Conservation (phyloP, 2,888 invertebrate genomes). For the Caenorhabditis afra region DNA sequence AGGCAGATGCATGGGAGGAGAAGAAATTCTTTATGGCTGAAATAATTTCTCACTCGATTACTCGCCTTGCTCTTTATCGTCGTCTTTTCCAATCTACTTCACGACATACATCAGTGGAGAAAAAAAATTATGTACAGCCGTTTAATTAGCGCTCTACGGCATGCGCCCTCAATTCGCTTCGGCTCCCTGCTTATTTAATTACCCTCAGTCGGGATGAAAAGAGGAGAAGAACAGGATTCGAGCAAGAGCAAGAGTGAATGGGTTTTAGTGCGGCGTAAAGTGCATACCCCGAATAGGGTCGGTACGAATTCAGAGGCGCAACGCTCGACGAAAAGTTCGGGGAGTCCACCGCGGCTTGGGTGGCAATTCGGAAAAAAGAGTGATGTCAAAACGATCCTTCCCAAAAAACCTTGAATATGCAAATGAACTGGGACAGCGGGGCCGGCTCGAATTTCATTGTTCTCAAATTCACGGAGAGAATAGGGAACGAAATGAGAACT, state of each 20-base stretch:
- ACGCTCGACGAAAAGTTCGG: background rate
- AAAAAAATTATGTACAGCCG: constrained; percentile 60
- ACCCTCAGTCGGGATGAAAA: constrained; percentile 25
- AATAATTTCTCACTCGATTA: constrained; percentile 62
- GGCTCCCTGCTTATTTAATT: constrained; percentile 44
- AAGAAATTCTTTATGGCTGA: constrained; percentile 58
- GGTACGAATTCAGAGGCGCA: background rate
- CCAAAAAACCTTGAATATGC: constrained; percentile 43
- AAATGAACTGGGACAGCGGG: constrained; percentile 29
- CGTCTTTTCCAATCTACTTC: constrained; percentile 54
- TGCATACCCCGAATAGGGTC: background rate
- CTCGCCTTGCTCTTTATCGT: constrained; percentile 56
- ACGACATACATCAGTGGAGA: constrained; percentile 51
- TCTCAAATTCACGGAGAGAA: background rate
- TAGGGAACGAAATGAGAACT: background rate
- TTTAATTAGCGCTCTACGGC: constrained; percentile 55
- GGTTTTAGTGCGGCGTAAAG: background rate
- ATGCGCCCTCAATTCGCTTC: constrained; percentile 17
- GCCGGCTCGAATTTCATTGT: constrained; percentile 32
- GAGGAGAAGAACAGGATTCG: constrained; percentile 31
- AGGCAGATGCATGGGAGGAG: constrained; percentile 27
- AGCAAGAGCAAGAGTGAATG: background rate
- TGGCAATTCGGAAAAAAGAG: constrained; percentile 10
- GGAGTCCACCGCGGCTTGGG: background rate
- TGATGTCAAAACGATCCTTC: constrained; percentile 14